Base-by-base conservation (phyloP, 2,797 vertebrate species). In the Galago senegalensis region DNA sequence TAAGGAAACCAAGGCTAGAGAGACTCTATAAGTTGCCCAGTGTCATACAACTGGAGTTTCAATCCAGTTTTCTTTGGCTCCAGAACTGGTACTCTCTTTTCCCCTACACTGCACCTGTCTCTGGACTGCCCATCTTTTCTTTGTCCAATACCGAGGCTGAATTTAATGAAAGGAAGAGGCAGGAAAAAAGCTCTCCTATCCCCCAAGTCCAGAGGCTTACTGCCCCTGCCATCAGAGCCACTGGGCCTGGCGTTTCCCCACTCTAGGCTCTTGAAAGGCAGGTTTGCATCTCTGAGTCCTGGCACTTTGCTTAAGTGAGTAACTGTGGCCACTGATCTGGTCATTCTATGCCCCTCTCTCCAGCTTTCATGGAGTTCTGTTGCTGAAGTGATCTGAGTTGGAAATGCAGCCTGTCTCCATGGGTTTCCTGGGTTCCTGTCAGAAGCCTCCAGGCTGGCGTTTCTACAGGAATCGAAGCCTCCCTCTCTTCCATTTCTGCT, bases 21-120 rank as follows among this genome's bases (percentile, higher is more conserved):
- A 90, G 80, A 63, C n/a, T 84, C 84, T 6, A 2, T 67, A 65
- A 60, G 18, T 72, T 89, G 29, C 31, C 34, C 79, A 65, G 9
- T 43, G n/a, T 95, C 86, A 88, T 21, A 58, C 69, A 65, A 43
- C 7, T 49, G 31, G 63, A 83, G 82, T 94, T 90, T 88, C 37
- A 69, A 43, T 37, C 14, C 7, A 5, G 6, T 31, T 60, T 31
- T 95, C 56, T 86, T 18, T 84, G 53, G 20, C 31, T 87, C 27
- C 34, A 77, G 43, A 76, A n/a, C 34, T 10, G 17, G 11, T 25
- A 12, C 9, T 67, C 3, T 40, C 53, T 67, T 61, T 61, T 56
- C 7, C 43, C 21, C 12, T 27, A 4, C 2, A 1, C 70, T 27
- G 9, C 27, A 5, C 69, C 72, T 40, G 21, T 72, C 40, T 49